Evolutionary conservation across 2,113 vertebrate species (phyloP).

Genomic region (Zosterops hypoxanthus): DNA sequence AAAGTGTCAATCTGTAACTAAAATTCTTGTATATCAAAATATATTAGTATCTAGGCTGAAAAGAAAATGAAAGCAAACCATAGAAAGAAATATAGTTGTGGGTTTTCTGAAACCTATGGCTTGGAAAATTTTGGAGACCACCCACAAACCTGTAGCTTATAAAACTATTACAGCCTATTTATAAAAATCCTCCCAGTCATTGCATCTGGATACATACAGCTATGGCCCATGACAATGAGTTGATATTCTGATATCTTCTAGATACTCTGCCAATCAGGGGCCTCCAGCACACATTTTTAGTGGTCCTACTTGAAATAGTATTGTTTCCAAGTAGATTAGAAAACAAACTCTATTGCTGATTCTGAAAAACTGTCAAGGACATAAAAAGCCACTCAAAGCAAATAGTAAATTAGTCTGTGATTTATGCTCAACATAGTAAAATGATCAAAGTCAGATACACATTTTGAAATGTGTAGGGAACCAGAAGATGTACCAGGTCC

Average conservation of each 20-base stretch:
- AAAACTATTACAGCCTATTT: not conserved
- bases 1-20: not conserved
- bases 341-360: slow-evolving; percentile 26
- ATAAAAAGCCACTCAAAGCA: slow-evolving; percentile 53
- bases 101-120: not conserved
- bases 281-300: not conserved
- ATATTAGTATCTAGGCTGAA: not conserved
- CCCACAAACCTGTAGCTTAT: not conserved
- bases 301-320: not conserved
- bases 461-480: slow-evolving; percentile 43
- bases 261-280: not conserved
- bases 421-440: slow-evolving; percentile 50
- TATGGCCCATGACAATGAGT: not conserved
- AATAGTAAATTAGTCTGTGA: slow-evolving; percentile 65
- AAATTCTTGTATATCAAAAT: not conserved
- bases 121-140: not conserved
- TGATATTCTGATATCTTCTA: not conserved
- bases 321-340: not conserved
- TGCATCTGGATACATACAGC: not conserved
- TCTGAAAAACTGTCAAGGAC: slow-evolving; percentile 32
- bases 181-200: not conserved
- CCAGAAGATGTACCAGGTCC: slow-evolving; percentile 41
- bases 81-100: not conserved
- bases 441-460: slow-evolving; percentile 62
- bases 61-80: not conserved